Evolutionary conservation across 2,888 invertebrate genomes (phyloP).

Genomic region (Bellardia pandia): DNA sequence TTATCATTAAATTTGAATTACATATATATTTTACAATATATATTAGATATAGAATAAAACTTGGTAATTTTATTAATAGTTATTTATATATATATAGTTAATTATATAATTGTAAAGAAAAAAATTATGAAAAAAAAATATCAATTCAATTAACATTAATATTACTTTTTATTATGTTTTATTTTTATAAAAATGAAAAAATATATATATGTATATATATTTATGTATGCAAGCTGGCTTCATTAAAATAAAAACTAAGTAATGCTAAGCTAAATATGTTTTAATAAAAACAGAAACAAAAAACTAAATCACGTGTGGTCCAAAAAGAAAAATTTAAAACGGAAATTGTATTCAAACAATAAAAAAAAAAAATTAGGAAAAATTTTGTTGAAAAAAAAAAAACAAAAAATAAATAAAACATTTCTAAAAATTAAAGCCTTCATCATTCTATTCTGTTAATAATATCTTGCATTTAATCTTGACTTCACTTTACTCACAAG

Average conservation of each 20-base stretch:
- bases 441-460: background rate
- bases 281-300: slow-evolving; percentile 14
- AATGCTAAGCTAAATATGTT: slow-evolving; percentile 38
- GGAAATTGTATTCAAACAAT: slow-evolving; percentile 15
- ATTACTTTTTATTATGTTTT: too few relatives aligned
- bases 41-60: slow-evolving; percentile 2
- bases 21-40: slow-evolving; percentile 44
- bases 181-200: slow-evolving; percentile 5
- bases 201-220: background rate
- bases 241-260: slow-evolving; percentile 15
- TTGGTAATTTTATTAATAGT: background rate
- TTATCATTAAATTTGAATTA: slow-evolving; percentile 32
- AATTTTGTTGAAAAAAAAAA: slow-evolving; percentile 35
- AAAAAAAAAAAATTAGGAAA: slow-evolving; percentile 39
- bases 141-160: slow-evolving; percentile 43
- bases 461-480: background rate
- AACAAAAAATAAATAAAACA: slow-evolving; percentile 12
- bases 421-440: slow-evolving; percentile 20
- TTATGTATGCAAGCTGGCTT: background rate
- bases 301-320: slow-evolving; percentile 48
- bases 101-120: slow-evolving; percentile 33
- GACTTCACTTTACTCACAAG: background rate
- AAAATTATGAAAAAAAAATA: slow-evolving; percentile 17
- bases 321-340: background rate
- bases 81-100: slow-evolving; percentile 47